Evolutionary conservation across 2,113 vertebrate species (phyloP), one percentile per base, ranked within the genome.

Genomic region (Rhadina sibilatrix): DNA sequence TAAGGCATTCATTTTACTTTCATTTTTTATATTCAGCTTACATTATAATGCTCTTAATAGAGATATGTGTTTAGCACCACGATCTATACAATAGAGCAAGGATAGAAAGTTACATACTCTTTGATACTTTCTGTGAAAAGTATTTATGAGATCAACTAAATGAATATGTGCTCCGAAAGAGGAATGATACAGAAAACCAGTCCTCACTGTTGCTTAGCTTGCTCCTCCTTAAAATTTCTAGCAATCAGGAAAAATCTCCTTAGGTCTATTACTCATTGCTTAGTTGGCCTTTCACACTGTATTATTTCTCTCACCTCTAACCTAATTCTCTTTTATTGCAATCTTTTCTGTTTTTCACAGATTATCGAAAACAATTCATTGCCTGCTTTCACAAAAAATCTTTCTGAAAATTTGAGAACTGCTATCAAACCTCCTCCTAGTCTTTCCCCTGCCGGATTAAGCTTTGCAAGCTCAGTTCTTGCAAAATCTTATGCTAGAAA

Each of bases 231-330:
- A 95, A 94, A 64, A 68, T 83, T 93, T 88, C 31, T 25, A 56
- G 53, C 53, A 79, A 64, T 37, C 38, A 72, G 52, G 25, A 93
- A 91, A 47, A 87, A 38, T 38, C 68, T 89, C 42, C 0, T 0
- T 75, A 66, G 61, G 37, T 87, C 33, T 90, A 31, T 93, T 90
- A 83, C 57, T 95, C 54, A 57, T 72, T 85, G 81, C 35, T 87
- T 75, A 71, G 60, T 64, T 87, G 53, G 87, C 78, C 57, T 91
- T 95, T 87, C 38, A 84, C 44, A 49, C 23, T 66, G 77, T 82
- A 82, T 63, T 74, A 64, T 79, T 93, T 85, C 47, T 87, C 61
- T 84, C 63, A 87, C 90, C 78, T 93, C 61, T 94, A 87, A 82
- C 52, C 74, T 91, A 75, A 47, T 85, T 95, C 61, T 84, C 66